phyloP scores from a whole-genome alignment of 2,888 invertebrate genomes.

The Dasypolia templi region DNA sequence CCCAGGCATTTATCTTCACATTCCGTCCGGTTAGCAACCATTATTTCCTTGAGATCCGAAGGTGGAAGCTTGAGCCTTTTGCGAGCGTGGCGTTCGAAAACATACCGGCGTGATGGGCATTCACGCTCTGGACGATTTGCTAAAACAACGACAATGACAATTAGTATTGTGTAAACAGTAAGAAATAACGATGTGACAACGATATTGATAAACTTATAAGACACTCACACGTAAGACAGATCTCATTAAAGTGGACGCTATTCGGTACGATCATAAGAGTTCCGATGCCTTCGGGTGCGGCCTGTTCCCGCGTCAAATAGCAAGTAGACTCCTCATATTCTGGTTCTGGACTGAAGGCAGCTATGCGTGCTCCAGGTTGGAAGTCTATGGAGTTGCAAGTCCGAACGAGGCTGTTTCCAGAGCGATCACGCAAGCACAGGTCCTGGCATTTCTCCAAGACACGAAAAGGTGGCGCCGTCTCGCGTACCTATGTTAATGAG shows the following conservation, averaged over 20 bases:
- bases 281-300: constrained; percentile 96
- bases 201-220: constrained; percentile 43
- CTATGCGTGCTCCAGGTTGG: constrained; percentile 96
- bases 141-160: constrained; percentile 69
- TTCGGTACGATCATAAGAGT: constrained; percentile 97
- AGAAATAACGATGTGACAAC: constrained; percentile 8
- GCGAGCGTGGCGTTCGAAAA: constrained; percentile 96
- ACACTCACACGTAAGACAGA: constrained; percentile 96
- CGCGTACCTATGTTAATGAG: constrained; percentile 90
- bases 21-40: constrained; percentile 96
- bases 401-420: constrained; percentile 95
- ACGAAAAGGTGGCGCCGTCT: constrained; percentile 95
- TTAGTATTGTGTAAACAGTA: constrained; percentile 37
- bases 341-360: constrained; percentile 94
- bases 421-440: constrained; percentile 95
- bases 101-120: constrained; percentile 96
- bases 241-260: constrained; percentile 97
- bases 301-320: constrained; percentile 95
- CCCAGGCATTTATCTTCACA: constrained; percentile 97
- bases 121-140: constrained; percentile 96
- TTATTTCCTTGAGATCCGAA: constrained; percentile 95
- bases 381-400: constrained; percentile 97
- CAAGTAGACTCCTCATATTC: constrained; percentile 97
- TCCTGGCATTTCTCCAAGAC: constrained; percentile 97
- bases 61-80: constrained; percentile 95